Conservation (phyloP, 1,140 invertebrate genomes). For the Choristoneura fumiferana region DNA sequence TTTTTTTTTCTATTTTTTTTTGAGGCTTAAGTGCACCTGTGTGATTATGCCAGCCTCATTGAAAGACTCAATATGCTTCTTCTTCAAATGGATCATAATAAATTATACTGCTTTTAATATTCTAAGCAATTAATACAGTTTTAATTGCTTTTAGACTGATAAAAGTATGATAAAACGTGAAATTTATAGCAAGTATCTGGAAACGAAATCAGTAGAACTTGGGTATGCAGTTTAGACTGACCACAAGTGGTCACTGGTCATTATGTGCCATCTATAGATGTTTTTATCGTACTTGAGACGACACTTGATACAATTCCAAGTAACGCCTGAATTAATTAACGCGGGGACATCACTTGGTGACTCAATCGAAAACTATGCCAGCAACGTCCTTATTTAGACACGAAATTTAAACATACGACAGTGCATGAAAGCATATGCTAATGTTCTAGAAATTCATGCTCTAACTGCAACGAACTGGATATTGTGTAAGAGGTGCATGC, state of each 20-base stretch:
- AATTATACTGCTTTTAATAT: too few species aligned
- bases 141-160: too few species aligned
- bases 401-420: neutral
- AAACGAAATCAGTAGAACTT: too few species aligned
- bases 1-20: too few species aligned
- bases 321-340: constrained; percentile 31
- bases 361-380: constrained; percentile 37
- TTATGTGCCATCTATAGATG: neutral
- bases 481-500: neutral
- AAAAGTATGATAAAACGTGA: too few species aligned
- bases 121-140: too few species aligned
- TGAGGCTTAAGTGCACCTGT: too few species aligned
- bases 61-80: too few species aligned
- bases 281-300: neutral
- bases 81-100: too few species aligned
- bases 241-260: neutral
- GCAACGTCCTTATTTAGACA: constrained; percentile 22
- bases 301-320: constrained; percentile 20
- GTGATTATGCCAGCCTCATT: too few species aligned
- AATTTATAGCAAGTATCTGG: too few species aligned
- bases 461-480: neutral
- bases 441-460: neutral
- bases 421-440: constrained; percentile 1
- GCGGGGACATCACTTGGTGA: constrained; percentile 27
- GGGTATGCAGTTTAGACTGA: too few species aligned